Evolutionary conservation across 1,140 invertebrate species (phyloP), one percentile per base, ranked within the genome.

Genomic region (Tetramorium parvispinum): DNA sequence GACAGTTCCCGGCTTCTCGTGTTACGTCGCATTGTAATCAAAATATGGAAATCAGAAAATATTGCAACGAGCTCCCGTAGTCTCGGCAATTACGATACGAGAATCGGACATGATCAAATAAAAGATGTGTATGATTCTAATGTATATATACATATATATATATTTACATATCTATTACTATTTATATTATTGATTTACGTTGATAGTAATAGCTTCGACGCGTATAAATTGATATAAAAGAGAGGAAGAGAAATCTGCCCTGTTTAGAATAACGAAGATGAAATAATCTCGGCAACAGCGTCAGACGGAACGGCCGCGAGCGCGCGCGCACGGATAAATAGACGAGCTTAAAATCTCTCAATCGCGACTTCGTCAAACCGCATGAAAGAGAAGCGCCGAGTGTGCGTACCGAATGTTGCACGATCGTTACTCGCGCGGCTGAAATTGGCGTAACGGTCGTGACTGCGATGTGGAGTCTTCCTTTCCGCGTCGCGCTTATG

Each of bases 371-470:
- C 10, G 21, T 55, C 65, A 49, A 71, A 43, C 16, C n/a, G 32
- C 32, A 8, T 18, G 77, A 55, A 68, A 79, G 77, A 49, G 49
- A 37, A 2, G 16, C 53, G 37, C 24, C 18, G 61, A 46, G 75
- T 46, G 18, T 27, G 55, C 76, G 24, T 66, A n/a, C 27, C 43
- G 18, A 78, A 49, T 78, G 24, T 46, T 32, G 32, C 11, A 16
- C 55, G 75, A 43, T 77, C 40, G 40, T 81, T 81, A 70, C 65
- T 53, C 63, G 46, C 77, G 63, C 46, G 61, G 46, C 40, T 68
- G 55, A 81, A 70, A 68, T 70, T 18, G 46, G 16, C 77, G 77
- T 53, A 53, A 70, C 77, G 61, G 59, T 78, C 21, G 43, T n/a
- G 77, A 59, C 66, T 13, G 13, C 43, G 21, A 3, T 1, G 51